phyloP scores from a whole-genome alignment of 1,140 invertebrate genomes.

The Orchestia grillus region DNA sequence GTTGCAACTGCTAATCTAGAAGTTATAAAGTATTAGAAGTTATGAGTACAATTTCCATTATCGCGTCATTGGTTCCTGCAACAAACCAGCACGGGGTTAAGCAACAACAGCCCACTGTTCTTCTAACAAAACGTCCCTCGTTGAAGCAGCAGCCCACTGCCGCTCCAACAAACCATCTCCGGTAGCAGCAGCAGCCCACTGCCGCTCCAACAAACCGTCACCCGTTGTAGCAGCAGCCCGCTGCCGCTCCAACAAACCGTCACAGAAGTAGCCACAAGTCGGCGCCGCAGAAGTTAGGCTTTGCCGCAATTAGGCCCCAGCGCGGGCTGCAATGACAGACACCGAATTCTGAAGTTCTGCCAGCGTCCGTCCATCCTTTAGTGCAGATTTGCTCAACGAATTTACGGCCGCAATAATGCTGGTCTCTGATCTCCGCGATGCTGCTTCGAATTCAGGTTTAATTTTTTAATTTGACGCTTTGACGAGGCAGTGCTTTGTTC shows the following conservation, averaged over 20 bases:
- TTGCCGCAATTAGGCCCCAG: neutral
- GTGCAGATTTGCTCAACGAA: conserved; percentile 18
- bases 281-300: neutral
- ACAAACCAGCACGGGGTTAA: neutral
- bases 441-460: neutral
- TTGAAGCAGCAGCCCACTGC: neutral
- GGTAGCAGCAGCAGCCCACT: neutral
- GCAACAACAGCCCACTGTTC: neutral
- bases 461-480: neutral
- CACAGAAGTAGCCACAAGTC: neutral
- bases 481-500: neutral
- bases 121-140: neutral
- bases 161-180: neutral
- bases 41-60: neutral
- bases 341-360: conserved; percentile 11
- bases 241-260: neutral
- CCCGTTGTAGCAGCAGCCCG: neutral
- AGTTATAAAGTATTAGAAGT: neutral
- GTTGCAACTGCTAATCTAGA: neutral
- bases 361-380: neutral
- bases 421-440: neutral
- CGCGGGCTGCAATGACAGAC: conserved; percentile 22
- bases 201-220: neutral
- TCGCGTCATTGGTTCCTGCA: neutral
- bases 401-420: conserved; percentile 14